Evolutionary conservation across 2,113 vertebrate species (phyloP), one percentile per base, ranked within the genome.

Genomic region (Menidia beryllina): DNA sequence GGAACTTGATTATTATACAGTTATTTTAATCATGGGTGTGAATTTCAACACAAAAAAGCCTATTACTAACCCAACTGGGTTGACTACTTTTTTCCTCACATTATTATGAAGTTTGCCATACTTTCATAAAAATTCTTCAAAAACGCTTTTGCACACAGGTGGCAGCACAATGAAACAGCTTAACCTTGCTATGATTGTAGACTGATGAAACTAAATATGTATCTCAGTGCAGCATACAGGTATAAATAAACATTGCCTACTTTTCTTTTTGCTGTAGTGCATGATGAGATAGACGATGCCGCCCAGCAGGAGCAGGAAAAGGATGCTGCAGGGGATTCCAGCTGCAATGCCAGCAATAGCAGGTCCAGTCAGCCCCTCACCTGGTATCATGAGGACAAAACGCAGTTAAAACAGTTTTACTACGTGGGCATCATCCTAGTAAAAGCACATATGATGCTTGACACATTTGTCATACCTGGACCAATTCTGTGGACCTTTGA

Each of bases 261-360:
- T 79, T 77, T 47, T 90, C 17, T 79, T 90, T 34, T 48, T 89
- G 52, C 56, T 50, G 26, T 21, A 84, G 74, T 49, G 48, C 67
- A 89, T 1, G n/a, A 75, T 67, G 30, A 86, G 51, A 61, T 60
- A 76, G 70, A 92, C 50, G 55, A 88, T 41, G 57, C 61, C 58
- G 0, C 70, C 5, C 34, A 91, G 19, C 53, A 93, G 55, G 12
- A 89, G 2, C 17, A 93, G 68, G 51, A 90, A 27, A n/a, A 94
- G 41, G 14, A 94, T 9, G 19, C 79, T 65, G 23, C 87, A 92
- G 4, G 93, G 93, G 75, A 93, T 88, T 43, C 92, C 93, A 14
- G 91, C 91, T 56, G 92, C 91, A 3, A 94, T 78, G n/a, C 90
- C 93, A 45, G 88, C 84, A 12, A 94, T 86, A 58, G 89, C 89